Percentiles rank a stretch among this genome's conserved stretches.
Evolutionary conservation across 2,888 invertebrate genomes (phyloP).

Genomic region (Thera britannica): DNA sequence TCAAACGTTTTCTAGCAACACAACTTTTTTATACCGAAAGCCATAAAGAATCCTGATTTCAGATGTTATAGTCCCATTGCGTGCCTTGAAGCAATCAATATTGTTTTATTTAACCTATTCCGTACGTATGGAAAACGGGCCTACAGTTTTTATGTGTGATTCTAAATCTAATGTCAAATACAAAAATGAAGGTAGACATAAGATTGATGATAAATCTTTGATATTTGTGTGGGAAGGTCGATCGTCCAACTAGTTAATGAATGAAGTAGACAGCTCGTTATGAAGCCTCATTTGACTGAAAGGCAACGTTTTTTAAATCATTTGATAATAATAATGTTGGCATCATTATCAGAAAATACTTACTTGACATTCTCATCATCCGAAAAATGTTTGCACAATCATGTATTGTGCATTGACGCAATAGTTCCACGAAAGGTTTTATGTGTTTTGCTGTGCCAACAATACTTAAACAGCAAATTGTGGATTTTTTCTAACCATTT

Average conservation of each 20-base stretch:
- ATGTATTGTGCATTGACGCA: too few species aligned
- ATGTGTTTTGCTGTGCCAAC: too few species aligned
- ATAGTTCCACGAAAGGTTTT: too few species aligned
- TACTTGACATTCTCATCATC: too few species aligned
- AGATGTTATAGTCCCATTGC: not conserved
- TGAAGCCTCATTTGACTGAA: not conserved
- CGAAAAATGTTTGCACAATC: too few species aligned
- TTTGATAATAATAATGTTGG: too few species aligned
- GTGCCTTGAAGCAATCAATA: slow-evolving; percentile 2
- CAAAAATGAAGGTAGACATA: too few species aligned
- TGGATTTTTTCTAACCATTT: too few species aligned
- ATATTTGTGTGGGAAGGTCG: too few species aligned
- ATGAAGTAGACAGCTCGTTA: not conserved
- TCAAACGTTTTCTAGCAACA: not conserved
- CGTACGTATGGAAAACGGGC: not conserved
- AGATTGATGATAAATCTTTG: too few species aligned
- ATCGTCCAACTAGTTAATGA: not conserved
- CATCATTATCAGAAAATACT: not conserved
- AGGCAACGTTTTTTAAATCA: too few species aligned
- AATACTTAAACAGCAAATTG: too few species aligned
- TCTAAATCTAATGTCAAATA: not conserved
- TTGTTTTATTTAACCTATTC: slow-evolving; percentile 5
- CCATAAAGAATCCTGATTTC: not conserved
- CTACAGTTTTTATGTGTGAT: not conserved
- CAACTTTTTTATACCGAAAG: not conserved